phyloP scores from a whole-genome alignment of 2,113 vertebrate species.

The Tamias sibiricus region DNA sequence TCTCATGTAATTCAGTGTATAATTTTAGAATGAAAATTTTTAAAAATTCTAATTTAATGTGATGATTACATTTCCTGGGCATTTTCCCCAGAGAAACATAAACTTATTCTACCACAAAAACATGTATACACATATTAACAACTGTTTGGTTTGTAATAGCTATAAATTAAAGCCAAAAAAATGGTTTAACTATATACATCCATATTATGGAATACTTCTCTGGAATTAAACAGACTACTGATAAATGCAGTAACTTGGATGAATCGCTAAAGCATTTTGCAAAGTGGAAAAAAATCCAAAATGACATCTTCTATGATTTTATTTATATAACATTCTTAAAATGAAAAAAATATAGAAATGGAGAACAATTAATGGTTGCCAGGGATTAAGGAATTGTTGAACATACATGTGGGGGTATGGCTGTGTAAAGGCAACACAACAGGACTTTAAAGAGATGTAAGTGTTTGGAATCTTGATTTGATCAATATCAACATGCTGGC shows the following conservation, averaged over 20 bases:
- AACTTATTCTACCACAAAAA: slow-evolving; percentile 34
- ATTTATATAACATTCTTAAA: slow-evolving; percentile 5
- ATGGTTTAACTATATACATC: neutral
- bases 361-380: neutral
- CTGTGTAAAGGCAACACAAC: neutral
- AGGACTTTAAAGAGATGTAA: neutral
- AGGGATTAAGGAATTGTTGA: neutral
- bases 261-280: neutral
- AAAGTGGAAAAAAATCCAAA: neutral
- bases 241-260: neutral
- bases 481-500: neutral
- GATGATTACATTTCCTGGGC: neutral
- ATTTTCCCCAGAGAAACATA: neutral
- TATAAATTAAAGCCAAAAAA: slow-evolving; percentile 39
- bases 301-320: neutral
- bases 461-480: neutral
- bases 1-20: neutral
- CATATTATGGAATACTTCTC: neutral
- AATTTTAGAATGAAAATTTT: slow-evolving; percentile 44
- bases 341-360: neutral
- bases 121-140: neutral
- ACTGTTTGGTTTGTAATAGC: neutral
- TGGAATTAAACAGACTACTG: neutral
- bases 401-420: neutral
- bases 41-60: slow-evolving; percentile 34